Base-by-base conservation (phyloP, 2,113 vertebrate species). In the Corvus cornix region DNA sequence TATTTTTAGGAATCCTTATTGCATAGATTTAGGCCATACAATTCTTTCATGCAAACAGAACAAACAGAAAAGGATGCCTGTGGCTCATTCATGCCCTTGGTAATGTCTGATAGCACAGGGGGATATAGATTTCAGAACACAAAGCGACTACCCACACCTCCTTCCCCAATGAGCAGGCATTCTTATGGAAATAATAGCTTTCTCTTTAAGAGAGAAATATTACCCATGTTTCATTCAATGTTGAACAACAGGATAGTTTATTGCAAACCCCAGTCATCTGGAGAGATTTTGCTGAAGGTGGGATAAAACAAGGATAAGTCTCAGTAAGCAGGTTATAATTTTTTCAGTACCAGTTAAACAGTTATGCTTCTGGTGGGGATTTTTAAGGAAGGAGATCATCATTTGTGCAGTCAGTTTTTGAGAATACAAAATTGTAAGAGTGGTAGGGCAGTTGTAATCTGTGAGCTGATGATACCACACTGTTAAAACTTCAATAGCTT, bases 1-100 rank as follows among this genome's bases (percentile, higher is more conserved):
- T 95, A 94, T 89, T 96, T 92, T 96, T 64, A 92, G 88, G 76
- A 90, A 89, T 22, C 64, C 35, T 92, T 84, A 87, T 84, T 90
- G 90, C 69, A 72, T 20, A 89, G 41, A 90, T 75, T 64, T 81
- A 77, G 56, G 44, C 84, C 90, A 81, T 46, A 84, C 55, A 81
- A 81, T 78, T 87, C 64, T 93, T 90, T 72, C 56, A 76, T 51
- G 58, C 73, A 84, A 84, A 84, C 64, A 59, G 75, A 94, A 84
- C 37, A 82, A 75, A 44, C 56, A 78, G 37, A 79, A 55, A 81
- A 74, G 62, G 83, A 94, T 72, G 76, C 16, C 44, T 77, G 68
- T 63, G 44, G 69, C 60, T 92, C 49, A 20, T 53, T 93, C 73
- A 21, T 72, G 83, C 76, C 76, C 49, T 87, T 86, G 67, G 83